Evolutionary conservation across 1,140 invertebrate species (phyloP), one percentile per base, ranked within the genome.

Genomic region (Neodiprion pinetum): DNA sequence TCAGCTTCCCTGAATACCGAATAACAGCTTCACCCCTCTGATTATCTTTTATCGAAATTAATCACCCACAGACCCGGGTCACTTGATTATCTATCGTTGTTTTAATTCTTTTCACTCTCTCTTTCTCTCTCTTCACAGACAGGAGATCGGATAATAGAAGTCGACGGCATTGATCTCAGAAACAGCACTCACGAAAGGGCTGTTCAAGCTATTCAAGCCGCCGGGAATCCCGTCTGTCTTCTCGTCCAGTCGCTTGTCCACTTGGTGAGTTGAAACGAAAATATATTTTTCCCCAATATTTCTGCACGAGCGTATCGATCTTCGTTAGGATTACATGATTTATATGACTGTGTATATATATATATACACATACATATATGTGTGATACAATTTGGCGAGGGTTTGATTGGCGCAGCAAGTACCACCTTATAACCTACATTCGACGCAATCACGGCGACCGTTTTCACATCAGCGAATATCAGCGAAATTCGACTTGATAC

Each of bases 171-270:
- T 65, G 96, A 98, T 90, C 92, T 99, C 50, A 90, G 96, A 76
- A 92, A 96, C 80, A 95, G 97, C 12, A 96, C 95, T 78, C 97
- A 99, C 85, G 97, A 99, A 82, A 90, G 94, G 79, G 98, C 98
- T 9, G 98, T 99, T n/a, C 95, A 98, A 86, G 94, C 97, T 1
- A 99, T 99, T 81, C 94, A 97, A 84, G 95, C 95, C 76, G 94
- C 98, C 67, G 93, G 93, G 61, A 96, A 96, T 87, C 96, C 95
- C 70, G 96, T 99, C 70, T 92, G 92, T 17, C 96, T 99, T 83
- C 91, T 98, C 49, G 95, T 99, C 40, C 98, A 99, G 89, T 98
- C 96, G 80, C 90, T 98, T 67, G 91, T 97, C 77, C 92, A 94
- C 78, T 93, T 94, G 93, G 94, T 95, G 87, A 90, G 92, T 89